Conservation (phyloP, 2,113 vertebrate genomes). For the Vidua macroura region DNA sequence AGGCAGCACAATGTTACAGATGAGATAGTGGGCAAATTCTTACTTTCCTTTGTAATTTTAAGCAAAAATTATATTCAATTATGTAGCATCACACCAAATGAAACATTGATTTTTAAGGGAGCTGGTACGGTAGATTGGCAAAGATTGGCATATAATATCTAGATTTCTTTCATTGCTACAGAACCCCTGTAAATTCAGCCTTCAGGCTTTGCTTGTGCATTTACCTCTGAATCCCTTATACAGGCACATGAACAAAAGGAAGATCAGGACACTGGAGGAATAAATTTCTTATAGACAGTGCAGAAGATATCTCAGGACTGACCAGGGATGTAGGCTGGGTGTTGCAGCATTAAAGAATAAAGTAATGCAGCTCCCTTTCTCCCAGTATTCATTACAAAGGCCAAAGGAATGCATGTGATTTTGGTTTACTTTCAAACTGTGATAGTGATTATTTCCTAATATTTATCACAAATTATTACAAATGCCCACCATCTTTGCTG, state of each 20-base stretch:
- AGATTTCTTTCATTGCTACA: background rate
- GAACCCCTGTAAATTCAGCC: background rate
- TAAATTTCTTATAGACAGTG: background rate
- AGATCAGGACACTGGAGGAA: background rate
- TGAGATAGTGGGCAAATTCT: background rate
- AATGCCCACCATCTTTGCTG: background rate
- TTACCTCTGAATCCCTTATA: background rate
- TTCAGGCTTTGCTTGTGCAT: background rate
- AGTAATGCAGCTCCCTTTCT: background rate
- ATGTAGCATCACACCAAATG: background rate
- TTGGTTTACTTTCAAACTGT: background rate
- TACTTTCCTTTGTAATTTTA: background rate
- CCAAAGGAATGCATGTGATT: background rate
- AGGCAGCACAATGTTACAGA: background rate
- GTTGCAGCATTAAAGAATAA: background rate
- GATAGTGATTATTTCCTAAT: background rate
- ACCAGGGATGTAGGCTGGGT: background rate
- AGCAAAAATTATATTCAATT: background rate
- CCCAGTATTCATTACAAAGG: background rate
- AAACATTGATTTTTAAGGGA: background rate
- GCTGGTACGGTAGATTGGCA: accelerated
- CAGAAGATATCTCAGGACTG: background rate
- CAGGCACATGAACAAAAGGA: background rate
- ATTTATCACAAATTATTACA: background rate
- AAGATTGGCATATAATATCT: background rate